phyloP scores from a whole-genome alignment of 1,140 invertebrate species.

The Eueides isabella region DNA sequence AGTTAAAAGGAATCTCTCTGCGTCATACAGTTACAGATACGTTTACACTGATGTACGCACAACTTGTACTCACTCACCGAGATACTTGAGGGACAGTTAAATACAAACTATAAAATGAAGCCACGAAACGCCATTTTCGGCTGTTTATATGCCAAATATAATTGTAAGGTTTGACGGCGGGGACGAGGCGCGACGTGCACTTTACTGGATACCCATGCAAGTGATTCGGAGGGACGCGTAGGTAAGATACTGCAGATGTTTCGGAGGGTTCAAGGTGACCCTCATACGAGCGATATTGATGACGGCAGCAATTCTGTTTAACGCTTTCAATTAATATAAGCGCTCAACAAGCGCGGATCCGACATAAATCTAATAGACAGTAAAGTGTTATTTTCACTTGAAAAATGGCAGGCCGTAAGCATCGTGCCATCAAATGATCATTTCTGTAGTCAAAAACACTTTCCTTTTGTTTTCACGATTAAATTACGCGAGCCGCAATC shows the following conservation, averaged over 20 bases:
- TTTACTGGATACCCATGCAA: slow-evolving; percentile 71
- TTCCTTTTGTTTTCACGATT: slow-evolving; percentile 47
- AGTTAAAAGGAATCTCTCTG: slow-evolving; percentile 37
- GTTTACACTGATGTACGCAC: slow-evolving; percentile 36
- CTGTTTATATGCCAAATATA: slow-evolving; percentile 36
- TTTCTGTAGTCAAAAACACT: slow-evolving; percentile 38
- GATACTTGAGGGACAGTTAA: slow-evolving; percentile 26
- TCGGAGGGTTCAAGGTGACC: slow-evolving; percentile 49
- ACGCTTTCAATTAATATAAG: slow-evolving; percentile 78
- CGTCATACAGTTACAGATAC: slow-evolving; percentile 18
- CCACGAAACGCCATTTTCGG: slow-evolving; percentile 8
- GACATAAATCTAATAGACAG: slow-evolving; percentile 16
- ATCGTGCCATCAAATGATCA: slow-evolving; percentile 32
- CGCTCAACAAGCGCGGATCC: slow-evolving; percentile 41
- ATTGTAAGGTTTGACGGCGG: slow-evolving; percentile 62
- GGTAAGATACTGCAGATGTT: slow-evolving; percentile 80
- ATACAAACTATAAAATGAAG: slow-evolving; percentile 23
- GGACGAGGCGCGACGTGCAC: slow-evolving; percentile 73
- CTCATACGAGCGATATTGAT: slow-evolving; percentile 60
- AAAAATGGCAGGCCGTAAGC: slow-evolving; percentile 27
- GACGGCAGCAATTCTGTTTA: slow-evolving; percentile 68
- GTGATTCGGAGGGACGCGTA: slow-evolving; percentile 65
- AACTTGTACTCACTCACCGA: slow-evolving; percentile 63
- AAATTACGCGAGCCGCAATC: slow-evolving; percentile 60
- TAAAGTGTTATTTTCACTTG: slow-evolving; percentile 22